Percentiles rank a stretch among this genome's conserved stretches.
Conservation (phyloP, 2,797 vertebrate species). For the Acanthopagrus latus region DNA sequence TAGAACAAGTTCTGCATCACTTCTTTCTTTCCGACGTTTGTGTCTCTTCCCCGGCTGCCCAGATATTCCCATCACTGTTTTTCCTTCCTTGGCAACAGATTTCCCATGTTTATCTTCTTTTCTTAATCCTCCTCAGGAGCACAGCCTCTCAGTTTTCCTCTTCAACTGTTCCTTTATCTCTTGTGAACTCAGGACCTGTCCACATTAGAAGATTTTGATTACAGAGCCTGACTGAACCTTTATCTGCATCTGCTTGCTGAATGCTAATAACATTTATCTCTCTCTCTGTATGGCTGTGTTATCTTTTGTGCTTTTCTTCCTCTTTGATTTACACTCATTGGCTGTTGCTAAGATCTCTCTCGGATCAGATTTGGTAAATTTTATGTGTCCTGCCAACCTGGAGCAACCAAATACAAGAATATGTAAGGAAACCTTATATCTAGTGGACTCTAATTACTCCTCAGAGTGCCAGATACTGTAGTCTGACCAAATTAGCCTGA, state of each 20-base stretch:
- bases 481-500: slow-evolving; percentile 7
- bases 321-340: slow-evolving; percentile 30
- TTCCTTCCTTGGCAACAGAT: slow-evolving; percentile 26
- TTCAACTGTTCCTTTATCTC: slow-evolving; percentile 34
- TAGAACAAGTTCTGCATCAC: not conserved
- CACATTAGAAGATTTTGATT: slow-evolving; percentile 28
- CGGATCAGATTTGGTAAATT: not conserved
- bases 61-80: slow-evolving; percentile 21
- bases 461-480: slow-evolving; percentile 4
- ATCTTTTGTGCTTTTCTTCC: slow-evolving; percentile 16
- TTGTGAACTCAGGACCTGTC: not conserved
- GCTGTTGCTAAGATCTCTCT: not conserved
- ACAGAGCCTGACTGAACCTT: slow-evolving; percentile 2
- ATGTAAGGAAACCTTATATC: not conserved
- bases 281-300: not conserved
- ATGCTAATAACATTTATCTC: slow-evolving; percentile 21
- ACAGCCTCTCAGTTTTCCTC: slow-evolving; percentile 31
- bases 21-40: slow-evolving; percentile 2
- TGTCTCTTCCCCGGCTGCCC: not conserved
- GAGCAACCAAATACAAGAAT: not conserved
- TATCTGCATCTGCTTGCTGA: not conserved
- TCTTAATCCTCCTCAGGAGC: slow-evolving; percentile 27
- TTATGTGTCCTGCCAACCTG: not conserved
- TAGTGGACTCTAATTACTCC: not conserved
- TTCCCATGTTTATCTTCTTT: slow-evolving; percentile 14